Evolutionary conservation across 2,888 invertebrate genomes (phyloP).

Genomic region (Steinernema scapterisci): DNA sequence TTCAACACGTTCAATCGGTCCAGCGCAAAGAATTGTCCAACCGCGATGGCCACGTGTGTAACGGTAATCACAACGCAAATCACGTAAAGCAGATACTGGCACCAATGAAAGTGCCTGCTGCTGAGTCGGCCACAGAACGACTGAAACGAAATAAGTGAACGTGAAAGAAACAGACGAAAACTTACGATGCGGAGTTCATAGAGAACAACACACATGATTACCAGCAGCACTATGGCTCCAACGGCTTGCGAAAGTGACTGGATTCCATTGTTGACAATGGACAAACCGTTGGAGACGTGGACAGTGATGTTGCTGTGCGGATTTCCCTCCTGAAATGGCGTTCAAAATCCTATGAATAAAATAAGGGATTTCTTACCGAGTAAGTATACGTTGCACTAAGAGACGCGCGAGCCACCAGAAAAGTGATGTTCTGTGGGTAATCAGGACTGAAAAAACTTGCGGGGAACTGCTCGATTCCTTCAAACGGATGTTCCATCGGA

Average conservation of each 20-base stretch:
- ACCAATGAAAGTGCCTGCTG: constrained; percentile 18
- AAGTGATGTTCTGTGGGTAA: constrained; percentile 13
- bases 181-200: constrained; percentile 34
- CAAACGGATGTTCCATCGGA: not conserved
- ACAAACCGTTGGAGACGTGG: not conserved
- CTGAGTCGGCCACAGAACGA: constrained; percentile 33
- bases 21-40: constrained; percentile 3
- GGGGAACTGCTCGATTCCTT: constrained; percentile 11
- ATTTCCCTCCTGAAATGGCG: not conserved
- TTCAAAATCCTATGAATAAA: not conserved
- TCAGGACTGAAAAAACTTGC: constrained; percentile 16
- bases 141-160: not conserved
- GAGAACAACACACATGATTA: constrained; percentile 27
- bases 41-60: not conserved
- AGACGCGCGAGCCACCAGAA: constrained; percentile 8
- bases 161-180: not conserved
- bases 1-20: constrained; percentile 11
- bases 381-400: constrained; percentile 6
- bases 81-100: not conserved
- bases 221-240: constrained; percentile 29
- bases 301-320: not conserved
- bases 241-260: constrained; percentile 31
- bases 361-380: not conserved
- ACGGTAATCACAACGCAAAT: constrained; percentile 1
- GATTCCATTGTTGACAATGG: constrained; percentile 1